Evolutionary conservation across 2,888 invertebrate genomes (phyloP), one percentile per base, ranked within the genome.

Genomic region (Leistus spinibarbis): DNA sequence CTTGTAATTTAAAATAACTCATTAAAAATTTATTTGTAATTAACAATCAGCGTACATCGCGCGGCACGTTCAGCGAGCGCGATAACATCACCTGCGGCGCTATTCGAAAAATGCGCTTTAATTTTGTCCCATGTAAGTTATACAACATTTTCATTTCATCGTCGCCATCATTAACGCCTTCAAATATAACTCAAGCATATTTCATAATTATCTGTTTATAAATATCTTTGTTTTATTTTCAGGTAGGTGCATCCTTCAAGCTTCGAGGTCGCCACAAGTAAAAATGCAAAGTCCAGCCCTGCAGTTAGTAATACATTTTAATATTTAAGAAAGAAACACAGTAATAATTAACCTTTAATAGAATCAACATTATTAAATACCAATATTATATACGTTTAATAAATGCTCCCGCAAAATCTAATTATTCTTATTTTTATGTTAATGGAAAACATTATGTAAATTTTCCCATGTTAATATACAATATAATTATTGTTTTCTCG

Each of bases 1-100:
- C 17, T 24, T 54, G 57, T 69, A 69, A 69, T 57, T 69, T 56
- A 17, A 24, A 69, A 69, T 69, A 57, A 54, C 40, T 40, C 40
- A 40, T 40, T 40, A 40, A 40, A n/a, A 10, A 40, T 40, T 40
- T 40, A 40, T 10, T 40, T 10, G 40, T 40, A 40, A 40, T 40
- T 40, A 40, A 40, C 40, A 40, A 40, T 40, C 40, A 40, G 1
- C 40, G 40, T 40, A 5, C 40, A 5, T 40, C 40, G 40, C 40
- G 13, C 40, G 40, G 27, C 27, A 27, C 27, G 27, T 27, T 27
- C 27, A 27, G 9, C n/a, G n/a, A 40, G 13, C 40, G 40, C 40
- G 10, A n/a, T n/a, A 40, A 7, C 40, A 40, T 13, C 7, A 40
- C 40, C 40, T 5, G 40, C 40, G 40, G 40, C 40, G 40, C 10